These are phyloP conservation scores for Drosophila pseudotakahashii DNA, from an alignment of 2,888 invertebrate species.

Conservation along the genomic window DNA sequence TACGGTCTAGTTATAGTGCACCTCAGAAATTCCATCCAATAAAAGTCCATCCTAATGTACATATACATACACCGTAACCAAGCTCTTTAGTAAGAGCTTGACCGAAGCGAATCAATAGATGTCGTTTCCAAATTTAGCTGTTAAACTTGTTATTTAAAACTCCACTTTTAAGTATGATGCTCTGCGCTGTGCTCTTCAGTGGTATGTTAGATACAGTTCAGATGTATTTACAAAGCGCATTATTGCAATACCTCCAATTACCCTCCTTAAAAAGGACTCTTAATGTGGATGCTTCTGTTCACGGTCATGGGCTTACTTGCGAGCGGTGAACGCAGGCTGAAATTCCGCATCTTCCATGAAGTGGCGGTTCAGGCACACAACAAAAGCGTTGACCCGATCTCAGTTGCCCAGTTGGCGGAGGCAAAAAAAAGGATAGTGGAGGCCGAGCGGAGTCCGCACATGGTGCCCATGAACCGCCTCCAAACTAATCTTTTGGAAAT, in stretches of 20 bases:
- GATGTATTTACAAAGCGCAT: not conserved
- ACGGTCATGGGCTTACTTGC: not conserved
- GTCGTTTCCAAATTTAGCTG: too few species aligned
- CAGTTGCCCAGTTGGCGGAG: conserved; percentile 2
- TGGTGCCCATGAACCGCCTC: not conserved
- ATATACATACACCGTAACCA: too few species aligned
- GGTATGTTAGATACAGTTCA: not conserved
- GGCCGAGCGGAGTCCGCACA: not conserved
- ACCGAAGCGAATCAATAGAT: too few species aligned
- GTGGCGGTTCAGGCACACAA: conserved; percentile 1
- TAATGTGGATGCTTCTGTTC: not conserved
- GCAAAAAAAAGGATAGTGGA: not conserved
- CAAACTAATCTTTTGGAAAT: not conserved
- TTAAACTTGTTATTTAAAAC: too few species aligned
- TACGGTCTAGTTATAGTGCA: too few species aligned
- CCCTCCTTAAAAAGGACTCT: not conserved
- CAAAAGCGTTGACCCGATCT: not conserved
- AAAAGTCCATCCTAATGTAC: too few species aligned
- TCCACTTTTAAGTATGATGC: not conserved
- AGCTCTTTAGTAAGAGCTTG: too few species aligned
- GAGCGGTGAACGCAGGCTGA: not conserved
- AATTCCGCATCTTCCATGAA: conserved; percentile 2
- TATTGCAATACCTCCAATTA: not conserved
- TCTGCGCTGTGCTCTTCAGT: not conserved
- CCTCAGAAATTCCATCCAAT: too few species aligned